Evolutionary conservation across 2,888 invertebrate genomes (phyloP).

Genomic region (Nemoura dubitans): DNA sequence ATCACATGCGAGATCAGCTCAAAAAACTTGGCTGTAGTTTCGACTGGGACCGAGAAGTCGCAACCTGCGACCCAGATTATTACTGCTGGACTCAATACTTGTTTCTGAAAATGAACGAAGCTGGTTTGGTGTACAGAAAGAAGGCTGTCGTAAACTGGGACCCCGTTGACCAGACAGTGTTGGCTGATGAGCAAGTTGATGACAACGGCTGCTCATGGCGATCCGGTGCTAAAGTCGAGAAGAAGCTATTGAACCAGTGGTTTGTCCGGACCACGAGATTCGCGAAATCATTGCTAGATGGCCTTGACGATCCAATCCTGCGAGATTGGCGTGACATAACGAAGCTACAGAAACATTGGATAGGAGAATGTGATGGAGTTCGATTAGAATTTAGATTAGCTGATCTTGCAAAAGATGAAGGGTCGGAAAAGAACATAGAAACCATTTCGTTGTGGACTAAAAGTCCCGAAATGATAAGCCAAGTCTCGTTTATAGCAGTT

Average conservation of each 20-base stretch:
- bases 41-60: conserved; percentile 92
- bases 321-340: conserved; percentile 87
- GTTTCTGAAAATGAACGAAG: conserved; percentile 86
- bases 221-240: conserved; percentile 94
- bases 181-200: conserved; percentile 98
- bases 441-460: conserved; percentile 72
- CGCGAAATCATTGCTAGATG: conserved; percentile 73
- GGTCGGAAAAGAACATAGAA: conserved; percentile 51
- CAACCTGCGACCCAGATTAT: conserved; percentile 88
- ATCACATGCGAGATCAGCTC: conserved; percentile 84
- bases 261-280: conserved; percentile 89
- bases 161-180: conserved; percentile 94
- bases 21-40: conserved; percentile 81
- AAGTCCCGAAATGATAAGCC: conserved; percentile 75
- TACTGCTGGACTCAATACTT: conserved; percentile 97
- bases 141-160: conserved; percentile 97
- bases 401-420: conserved; percentile 54
- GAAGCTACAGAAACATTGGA: conserved; percentile 88
- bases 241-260: conserved; percentile 91
- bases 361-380: conserved; percentile 85
- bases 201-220: conserved; percentile 92
- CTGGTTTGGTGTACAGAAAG: conserved; percentile 86
- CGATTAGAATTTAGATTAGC: conserved; percentile 72
- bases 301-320: conserved; percentile 73
- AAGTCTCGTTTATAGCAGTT: conserved; percentile 76